These are phyloP conservation scores for Danaus melanippus DNA, from an alignment of 1,140 invertebrate genomes.

Conservation along the genomic window DNA sequence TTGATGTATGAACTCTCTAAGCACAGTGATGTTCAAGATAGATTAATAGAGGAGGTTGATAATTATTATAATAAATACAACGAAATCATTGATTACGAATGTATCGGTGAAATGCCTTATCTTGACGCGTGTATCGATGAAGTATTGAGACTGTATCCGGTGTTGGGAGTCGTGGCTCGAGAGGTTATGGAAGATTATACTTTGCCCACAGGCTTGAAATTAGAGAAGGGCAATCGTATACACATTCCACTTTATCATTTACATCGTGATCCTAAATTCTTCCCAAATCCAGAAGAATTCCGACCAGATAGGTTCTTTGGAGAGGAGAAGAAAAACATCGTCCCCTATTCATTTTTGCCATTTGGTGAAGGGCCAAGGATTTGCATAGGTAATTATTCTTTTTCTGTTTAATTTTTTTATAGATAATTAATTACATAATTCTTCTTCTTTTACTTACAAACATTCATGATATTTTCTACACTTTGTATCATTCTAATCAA, in stretches of 20 bases:
- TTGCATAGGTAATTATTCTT: conserved; percentile 66
- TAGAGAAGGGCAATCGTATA: conserved; percentile 31
- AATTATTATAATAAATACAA: conserved; percentile 17
- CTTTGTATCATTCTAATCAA: too few species aligned
- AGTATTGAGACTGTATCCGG: conserved; percentile 26
- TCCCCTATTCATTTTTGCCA: conserved; percentile 60
- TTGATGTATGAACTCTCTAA: conserved; percentile 25
- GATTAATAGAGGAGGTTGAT: conserved; percentile 23
- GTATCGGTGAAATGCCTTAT: conserved; percentile 24
- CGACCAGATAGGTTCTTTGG: conserved; percentile 58
- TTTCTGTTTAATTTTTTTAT: too few species aligned
- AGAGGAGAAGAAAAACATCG: conserved; percentile 42
- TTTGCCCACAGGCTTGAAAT: conserved; percentile 24
- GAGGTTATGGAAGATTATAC: conserved; percentile 25
- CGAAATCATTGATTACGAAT: conserved; percentile 23
- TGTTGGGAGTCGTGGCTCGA: conserved; percentile 23
- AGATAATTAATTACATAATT: too few species aligned
- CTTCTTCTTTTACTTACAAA: too few species aligned
- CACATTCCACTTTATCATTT: conserved; percentile 36
- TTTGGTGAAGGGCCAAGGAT: conserved; percentile 74
- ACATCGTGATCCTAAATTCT: conserved; percentile 33
- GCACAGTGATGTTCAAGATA: conserved; percentile 15
- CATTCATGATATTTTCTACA: too few species aligned
- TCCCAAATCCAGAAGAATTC: conserved; percentile 55
- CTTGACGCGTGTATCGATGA: conserved; percentile 25